Conservation (phyloP, 2,888 invertebrate species). For the Cantharis flavilabris region DNA sequence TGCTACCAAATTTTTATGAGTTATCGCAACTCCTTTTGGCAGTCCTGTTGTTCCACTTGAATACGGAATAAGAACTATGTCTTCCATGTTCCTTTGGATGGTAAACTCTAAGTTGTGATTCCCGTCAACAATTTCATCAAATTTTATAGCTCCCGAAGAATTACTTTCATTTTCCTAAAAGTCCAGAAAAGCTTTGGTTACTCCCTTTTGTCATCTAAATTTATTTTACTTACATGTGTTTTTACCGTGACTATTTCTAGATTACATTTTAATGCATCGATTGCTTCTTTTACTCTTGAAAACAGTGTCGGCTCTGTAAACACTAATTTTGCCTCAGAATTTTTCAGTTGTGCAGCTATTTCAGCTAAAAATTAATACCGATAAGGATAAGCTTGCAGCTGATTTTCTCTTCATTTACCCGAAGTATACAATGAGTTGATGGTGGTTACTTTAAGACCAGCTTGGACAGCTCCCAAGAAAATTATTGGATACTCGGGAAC, state of each 20-base stretch:
- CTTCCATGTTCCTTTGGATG: background rate
- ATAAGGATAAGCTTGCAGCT: background rate
- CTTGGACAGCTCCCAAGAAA: constrained; percentile 67
- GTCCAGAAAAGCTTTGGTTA: background rate
- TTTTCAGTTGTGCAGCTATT: constrained; percentile 65
- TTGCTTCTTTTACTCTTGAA: constrained; percentile 53
- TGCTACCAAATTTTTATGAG: constrained; percentile 62
- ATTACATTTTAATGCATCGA: constrained; percentile 29
- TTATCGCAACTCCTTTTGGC: constrained; percentile 75
- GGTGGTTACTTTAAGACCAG: constrained; percentile 69
- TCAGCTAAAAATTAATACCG: constrained; percentile 63
- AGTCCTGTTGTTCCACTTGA: constrained; percentile 57
- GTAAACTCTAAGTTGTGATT: background rate
- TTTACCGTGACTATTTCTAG: constrained; percentile 65
- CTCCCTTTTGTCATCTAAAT: no score
- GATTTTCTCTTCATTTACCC: background rate
- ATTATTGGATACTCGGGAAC: constrained; percentile 71
- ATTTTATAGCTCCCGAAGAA: constrained; percentile 59
- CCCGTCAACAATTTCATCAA: constrained; percentile 61
- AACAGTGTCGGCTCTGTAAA: constrained; percentile 63
- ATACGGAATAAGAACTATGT: background rate
- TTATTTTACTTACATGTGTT: constrained; percentile 52
- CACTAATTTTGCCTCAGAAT: constrained; percentile 64
- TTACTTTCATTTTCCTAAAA: background rate
- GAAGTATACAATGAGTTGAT: constrained; percentile 72